A percentile compares a stretch with the other conserved stretches of the same genome.
Evolutionary conservation across 2,888 invertebrate genomes (phyloP).

Genomic region (Cosmia pyralina): DNA sequence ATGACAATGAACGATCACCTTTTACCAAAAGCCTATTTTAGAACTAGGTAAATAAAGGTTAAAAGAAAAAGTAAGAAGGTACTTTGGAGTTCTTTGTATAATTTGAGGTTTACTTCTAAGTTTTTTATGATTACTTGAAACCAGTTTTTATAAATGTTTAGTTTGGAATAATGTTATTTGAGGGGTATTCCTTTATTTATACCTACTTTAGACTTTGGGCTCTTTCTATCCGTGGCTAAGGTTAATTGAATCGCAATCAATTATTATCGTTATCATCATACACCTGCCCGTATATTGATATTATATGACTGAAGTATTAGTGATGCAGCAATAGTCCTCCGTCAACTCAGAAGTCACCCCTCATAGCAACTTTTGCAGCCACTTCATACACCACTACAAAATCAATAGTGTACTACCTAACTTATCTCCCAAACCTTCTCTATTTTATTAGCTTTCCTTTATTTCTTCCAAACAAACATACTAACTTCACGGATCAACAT

Average conservation of each 20-base stretch:
- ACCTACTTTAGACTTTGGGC: background rate
- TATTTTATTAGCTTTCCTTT: constrained; percentile 64
- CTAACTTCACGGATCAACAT: constrained; percentile 66
- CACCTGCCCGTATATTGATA: background rate
- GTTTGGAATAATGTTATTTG: background rate
- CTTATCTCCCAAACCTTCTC: constrained; percentile 39
- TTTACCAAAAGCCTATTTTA: too few relatives aligned
- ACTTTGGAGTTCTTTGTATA: background rate
- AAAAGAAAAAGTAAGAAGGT: background rate
- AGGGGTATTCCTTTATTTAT: background rate
- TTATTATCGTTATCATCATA: background rate
- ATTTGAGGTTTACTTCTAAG: background rate
- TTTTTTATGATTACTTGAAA: background rate
- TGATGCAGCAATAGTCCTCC: background rate
- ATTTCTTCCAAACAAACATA: constrained; percentile 60
- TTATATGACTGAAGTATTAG: too few relatives aligned
- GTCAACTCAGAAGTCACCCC: too few relatives aligned
- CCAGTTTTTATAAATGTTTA: background rate
- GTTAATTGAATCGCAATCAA: background rate
- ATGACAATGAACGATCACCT: too few relatives aligned
- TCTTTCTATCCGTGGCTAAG: background rate
- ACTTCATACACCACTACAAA: background rate
- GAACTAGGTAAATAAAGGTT: background rate
- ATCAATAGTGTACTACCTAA: constrained; percentile 42
- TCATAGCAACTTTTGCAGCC: background rate